Base-by-base conservation (phyloP, 1,140 invertebrate species). In the Bombus terrestris region DNA sequence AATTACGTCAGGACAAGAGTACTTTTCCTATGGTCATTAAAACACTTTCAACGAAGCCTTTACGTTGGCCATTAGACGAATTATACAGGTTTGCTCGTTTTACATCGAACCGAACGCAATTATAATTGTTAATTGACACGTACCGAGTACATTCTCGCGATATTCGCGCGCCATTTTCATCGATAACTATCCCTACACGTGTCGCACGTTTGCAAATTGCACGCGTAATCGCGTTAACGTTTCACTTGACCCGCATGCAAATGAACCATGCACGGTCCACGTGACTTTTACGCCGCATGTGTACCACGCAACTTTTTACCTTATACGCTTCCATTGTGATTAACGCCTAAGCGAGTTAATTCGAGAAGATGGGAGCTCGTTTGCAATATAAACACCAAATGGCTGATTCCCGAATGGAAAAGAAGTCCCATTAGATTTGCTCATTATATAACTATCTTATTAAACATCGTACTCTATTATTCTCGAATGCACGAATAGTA, bases 11-110 rank as follows among this genome's bases (percentile, higher is more conserved):
- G 25, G 74, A 35, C 74, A 18, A 41, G 37, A 64, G 59, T 32
- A 25, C 37, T 62, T 62, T 62, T n/a, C 73, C 75, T 37, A 57
- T 10, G 73, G 73, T n/a, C 47, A 37, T 75, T 75, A 57, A 62
- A 76, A n/a, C 74, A n/a, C 12, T 59, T 28, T 39, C 39, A 39
- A 59, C 47, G 53, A 59, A 22, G 25, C 12, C 47, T 32, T 8
- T 47, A 28, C 12, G 32, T 57, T 57, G 13, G 8, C 53, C 53
- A 39, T 59, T 76, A 76, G 74, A 59, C 53, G 74, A 76, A 59
- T 59, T 59, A 32, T 28, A 53, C 32, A 66, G n/a, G 10, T 6
- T 28, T 37, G 74, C 47, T 37, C 57, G 22, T 75, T 53, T 39
- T 71, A 81, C 64, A 5, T 2, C 62, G 62, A 37, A 28, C 39